phyloP scores from a whole-genome alignment of 2,797 vertebrate genomes.

The Anguilla pacifica region DNA sequence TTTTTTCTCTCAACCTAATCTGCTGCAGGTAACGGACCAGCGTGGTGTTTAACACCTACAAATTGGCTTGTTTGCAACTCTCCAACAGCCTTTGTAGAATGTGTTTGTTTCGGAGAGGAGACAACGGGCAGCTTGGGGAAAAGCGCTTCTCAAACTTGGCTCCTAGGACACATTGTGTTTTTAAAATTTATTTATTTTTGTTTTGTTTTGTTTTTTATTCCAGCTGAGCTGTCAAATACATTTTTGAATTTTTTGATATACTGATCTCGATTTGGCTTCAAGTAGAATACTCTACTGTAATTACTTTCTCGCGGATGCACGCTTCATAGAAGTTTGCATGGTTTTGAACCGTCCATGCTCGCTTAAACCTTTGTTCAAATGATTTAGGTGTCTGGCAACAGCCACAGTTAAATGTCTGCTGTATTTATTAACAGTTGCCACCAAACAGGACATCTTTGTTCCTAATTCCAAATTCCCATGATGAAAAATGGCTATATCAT shows the following conservation, averaged over 20 bases:
- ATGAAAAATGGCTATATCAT: too few species aligned
- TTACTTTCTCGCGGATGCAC: neutral
- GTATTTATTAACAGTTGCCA: neutral
- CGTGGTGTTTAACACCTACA: slow-evolving; percentile 24
- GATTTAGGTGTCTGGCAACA: neutral
- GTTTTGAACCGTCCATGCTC: neutral
- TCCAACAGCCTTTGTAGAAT: neutral
- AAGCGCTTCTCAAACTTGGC: neutral
- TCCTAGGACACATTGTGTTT: neutral
- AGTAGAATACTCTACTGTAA: neutral
- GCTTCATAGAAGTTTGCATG: neutral
- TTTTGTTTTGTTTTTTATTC: neutral
- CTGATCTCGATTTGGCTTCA: neutral
- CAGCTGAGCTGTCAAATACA: neutral
- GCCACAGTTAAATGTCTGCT: neutral
- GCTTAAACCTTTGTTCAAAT: neutral
- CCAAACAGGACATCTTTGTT: too few species aligned
- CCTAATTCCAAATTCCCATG: too few species aligned
- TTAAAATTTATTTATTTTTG: neutral
- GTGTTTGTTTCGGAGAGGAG: neutral
- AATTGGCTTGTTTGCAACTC: slow-evolving; percentile 28
- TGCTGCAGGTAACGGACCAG: slow-evolving; percentile 14
- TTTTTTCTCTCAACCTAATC: slow-evolving; percentile 34
- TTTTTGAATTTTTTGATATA: neutral
- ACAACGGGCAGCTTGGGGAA: neutral